phyloP scores from a whole-genome alignment of 37 sponge, comb jelly and placozoan genomes.

The Oscarella lobularis region DNA sequence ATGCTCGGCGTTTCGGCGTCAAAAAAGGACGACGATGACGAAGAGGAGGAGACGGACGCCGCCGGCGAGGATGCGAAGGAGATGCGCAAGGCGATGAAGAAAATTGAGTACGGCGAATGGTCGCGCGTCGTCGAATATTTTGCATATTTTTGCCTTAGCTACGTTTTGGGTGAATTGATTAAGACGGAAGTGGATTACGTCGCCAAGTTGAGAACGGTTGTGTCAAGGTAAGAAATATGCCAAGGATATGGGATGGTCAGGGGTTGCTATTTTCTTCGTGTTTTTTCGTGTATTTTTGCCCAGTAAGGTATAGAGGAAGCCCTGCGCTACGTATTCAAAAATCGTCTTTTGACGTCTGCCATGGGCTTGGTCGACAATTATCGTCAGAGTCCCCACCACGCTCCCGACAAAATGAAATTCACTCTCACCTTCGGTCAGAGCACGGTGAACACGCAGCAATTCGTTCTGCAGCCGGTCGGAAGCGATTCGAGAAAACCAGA shows the following conservation, averaged over 20 bases:
- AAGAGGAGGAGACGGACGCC: not conserved
- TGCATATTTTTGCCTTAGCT: constrained; percentile 9
- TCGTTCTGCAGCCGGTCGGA: not conserved
- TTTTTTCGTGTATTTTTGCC: constrained; percentile 14
- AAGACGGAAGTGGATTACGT: constrained; percentile 45
- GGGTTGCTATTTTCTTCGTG: constrained; percentile 6
- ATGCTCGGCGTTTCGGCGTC: not conserved
- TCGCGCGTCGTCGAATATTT: too few relatives aligned
- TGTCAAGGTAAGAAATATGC: constrained; percentile 17
- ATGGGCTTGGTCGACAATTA: constrained; percentile 1
- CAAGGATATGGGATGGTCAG: not conserved
- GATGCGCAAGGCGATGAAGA: not conserved
- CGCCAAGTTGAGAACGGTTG: constrained; percentile 24
- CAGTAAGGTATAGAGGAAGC: not conserved
- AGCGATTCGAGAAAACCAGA: not conserved
- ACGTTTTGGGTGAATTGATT: constrained; percentile 52
- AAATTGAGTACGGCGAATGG: not conserved
- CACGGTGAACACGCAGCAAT: not conserved
- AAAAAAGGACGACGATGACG: not conserved
- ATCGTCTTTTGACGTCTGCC: not conserved
- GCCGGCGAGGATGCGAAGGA: not conserved
- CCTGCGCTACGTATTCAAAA: constrained; percentile 3
- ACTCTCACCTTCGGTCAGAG: not conserved
- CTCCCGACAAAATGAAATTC: not conserved
- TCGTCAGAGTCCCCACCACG: not conserved